Conservation (phyloP, 2,113 vertebrate species). For the Passer montanus region DNA sequence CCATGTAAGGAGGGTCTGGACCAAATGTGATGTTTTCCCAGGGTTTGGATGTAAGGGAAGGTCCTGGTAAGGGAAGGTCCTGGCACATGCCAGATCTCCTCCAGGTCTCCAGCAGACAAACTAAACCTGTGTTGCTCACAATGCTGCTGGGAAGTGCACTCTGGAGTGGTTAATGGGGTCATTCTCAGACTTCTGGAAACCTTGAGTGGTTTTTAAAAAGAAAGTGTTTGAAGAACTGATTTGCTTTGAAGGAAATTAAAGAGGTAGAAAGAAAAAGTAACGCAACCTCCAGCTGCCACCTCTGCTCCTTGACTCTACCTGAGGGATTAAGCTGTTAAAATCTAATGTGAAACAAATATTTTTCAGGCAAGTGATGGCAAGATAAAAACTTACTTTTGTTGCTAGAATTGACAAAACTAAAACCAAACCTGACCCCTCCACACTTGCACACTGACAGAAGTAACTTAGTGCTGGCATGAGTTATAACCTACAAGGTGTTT, state of each 20-base stretch:
- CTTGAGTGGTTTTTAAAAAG: background rate
- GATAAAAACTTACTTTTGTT: background rate
- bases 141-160: background rate
- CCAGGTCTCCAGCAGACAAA: background rate
- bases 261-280: background rate
- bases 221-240: background rate
- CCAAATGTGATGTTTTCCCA: background rate
- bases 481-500: background rate
- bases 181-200: background rate
- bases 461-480: background rate
- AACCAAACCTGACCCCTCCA: background rate
- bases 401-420: background rate
- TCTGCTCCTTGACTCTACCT: background rate
- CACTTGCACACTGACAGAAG: accelerated
- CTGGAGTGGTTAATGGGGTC: background rate
- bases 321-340: background rate
- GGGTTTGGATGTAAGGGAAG: background rate
- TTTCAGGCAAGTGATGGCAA: background rate
- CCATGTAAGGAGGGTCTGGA: background rate
- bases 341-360: background rate
- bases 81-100: background rate
- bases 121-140: background rate
- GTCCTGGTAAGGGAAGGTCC: background rate
- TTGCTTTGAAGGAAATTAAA: background rate
- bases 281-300: background rate